Percentiles rank a stretch among this genome's conserved stretches.
phyloP scores from a whole-genome alignment of 2,888 invertebrate genomes.

The Sphecodes monilicornis region DNA sequence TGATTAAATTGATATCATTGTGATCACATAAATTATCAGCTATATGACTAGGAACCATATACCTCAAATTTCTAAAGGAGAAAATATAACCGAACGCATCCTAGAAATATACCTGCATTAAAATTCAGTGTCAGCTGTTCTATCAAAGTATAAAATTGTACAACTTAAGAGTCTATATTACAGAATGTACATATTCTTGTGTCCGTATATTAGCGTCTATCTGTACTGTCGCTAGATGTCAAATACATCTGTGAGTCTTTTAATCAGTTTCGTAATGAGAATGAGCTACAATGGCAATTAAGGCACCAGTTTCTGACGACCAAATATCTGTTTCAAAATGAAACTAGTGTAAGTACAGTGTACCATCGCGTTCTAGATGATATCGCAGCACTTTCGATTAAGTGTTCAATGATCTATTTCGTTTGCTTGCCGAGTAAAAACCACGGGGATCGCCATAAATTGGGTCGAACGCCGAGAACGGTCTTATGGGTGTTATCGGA shows the following conservation, averaged over 20 bases:
- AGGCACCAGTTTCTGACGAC: constrained; percentile 49
- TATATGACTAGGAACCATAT: constrained; percentile 59
- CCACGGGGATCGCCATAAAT: constrained; percentile 80
- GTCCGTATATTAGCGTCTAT: constrained; percentile 21
- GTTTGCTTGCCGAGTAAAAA: constrained; percentile 73
- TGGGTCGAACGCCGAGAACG: constrained; percentile 79
- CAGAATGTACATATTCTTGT: constrained; percentile 55
- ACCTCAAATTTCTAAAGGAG: constrained; percentile 43
- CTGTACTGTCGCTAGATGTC: constrained; percentile 2
- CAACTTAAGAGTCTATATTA: constrained; percentile 55
- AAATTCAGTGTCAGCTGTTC: constrained; percentile 1
- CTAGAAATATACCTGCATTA: constrained; percentile 28
- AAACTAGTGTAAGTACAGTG: constrained; percentile 35
- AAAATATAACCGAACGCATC: constrained; percentile 35
- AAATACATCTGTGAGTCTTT: constrained; percentile 9
- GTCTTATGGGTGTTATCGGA: constrained; percentile 77
- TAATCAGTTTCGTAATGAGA: constrained; percentile 28
- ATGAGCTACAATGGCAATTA: constrained; percentile 36
- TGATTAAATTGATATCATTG: constrained; percentile 25
- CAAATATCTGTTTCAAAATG: constrained; percentile 22
- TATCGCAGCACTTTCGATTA: constrained; percentile 3
- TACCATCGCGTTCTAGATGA: constrained; percentile 5
- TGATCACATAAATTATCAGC: constrained; percentile 47
- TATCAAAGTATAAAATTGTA: constrained; percentile 38
- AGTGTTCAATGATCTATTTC: constrained; percentile 65